These are phyloP conservation scores for Lacerta bilineata DNA, from an alignment of 2,797 vertebrate species.

Conservation along the genomic window DNA sequence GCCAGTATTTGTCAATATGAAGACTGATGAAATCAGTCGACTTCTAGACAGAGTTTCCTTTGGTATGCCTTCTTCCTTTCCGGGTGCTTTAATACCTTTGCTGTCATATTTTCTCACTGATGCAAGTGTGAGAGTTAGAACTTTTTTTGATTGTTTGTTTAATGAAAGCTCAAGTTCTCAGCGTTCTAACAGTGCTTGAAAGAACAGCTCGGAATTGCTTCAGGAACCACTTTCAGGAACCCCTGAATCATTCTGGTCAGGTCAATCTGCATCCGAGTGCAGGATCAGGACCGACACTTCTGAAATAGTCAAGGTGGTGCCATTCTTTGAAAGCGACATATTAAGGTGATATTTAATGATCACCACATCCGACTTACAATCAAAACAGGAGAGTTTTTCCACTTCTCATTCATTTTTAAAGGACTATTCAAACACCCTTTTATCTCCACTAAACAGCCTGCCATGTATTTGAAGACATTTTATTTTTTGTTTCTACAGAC, in stretches of 20 bases:
- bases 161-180: neutral
- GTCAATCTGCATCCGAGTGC: neutral
- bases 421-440: slow-evolving; percentile 80
- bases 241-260: neutral
- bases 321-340: slow-evolving; percentile 68
- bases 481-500: slow-evolving; percentile 80
- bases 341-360: slow-evolving; percentile 75
- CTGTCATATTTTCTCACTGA: neutral
- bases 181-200: neutral
- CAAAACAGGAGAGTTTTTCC: slow-evolving; percentile 77
- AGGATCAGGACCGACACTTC: slow-evolving; percentile 61
- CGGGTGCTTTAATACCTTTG: neutral
- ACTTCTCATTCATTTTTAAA: slow-evolving; percentile 80
- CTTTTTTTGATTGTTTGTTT: neutral
- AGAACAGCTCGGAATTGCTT: neutral
- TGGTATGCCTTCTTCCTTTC: neutral
- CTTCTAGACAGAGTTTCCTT: neutral
- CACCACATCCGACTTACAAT: slow-evolving; percentile 77
- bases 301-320: slow-evolving; percentile 58
- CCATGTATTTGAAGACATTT: slow-evolving; percentile 80
- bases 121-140: neutral
- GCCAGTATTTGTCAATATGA: neutral
- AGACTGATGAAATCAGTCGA: neutral
- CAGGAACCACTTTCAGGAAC: neutral
- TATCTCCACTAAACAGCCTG: slow-evolving; percentile 81